Base-by-base conservation (phyloP, 1,140 invertebrate genomes). In the Adelges cooleyi region DNA sequence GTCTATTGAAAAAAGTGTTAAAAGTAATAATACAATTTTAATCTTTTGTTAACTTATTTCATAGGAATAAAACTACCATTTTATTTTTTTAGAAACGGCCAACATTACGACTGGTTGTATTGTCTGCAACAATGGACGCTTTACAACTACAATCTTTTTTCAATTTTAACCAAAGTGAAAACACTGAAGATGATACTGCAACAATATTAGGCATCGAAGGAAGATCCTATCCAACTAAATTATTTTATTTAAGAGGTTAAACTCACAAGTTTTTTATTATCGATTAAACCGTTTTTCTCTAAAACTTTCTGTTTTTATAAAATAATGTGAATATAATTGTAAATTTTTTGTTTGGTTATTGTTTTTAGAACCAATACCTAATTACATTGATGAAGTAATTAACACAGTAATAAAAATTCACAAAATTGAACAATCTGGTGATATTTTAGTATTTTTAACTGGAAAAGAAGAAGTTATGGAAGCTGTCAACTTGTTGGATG, bases 61-160 rank as follows among this genome's bases (percentile, higher is more conserved):
- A 33, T 5, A 33, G 29, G 27, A 69, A 33, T 40, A 65, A 44
- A 48, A 11, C 29, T 33, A 33, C 5, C 11, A 33, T 33, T 33
- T 33, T 33, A 6, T 33, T 71, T 11, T 74, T 82, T 23, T 75
- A 89, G 81, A 95, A 93, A 82, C 80, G 93, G 15, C 83, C 81
- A 70, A 86, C 86, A 71, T 75, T 98, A 9, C 85, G 86, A 71
- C 68, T 98, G 0, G 86, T 99, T 22, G 82, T 99, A 13, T 89
- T 93, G 0, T 98, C 96, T 0, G 95, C 95, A 0, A 98, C 96
- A 1, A 83, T 98, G 65, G 92, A 98, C 75, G 93, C 92, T 0
- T 86, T 92, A 73, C 81, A 85, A 69, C 76, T 98, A 13, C 81
- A 82, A 67, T 82, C 90, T 69, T 98, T 93, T 77, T 98, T 98